These are phyloP conservation scores for Progne subis DNA, from an alignment of 2,113 vertebrate species.

Conservation along the genomic window DNA sequence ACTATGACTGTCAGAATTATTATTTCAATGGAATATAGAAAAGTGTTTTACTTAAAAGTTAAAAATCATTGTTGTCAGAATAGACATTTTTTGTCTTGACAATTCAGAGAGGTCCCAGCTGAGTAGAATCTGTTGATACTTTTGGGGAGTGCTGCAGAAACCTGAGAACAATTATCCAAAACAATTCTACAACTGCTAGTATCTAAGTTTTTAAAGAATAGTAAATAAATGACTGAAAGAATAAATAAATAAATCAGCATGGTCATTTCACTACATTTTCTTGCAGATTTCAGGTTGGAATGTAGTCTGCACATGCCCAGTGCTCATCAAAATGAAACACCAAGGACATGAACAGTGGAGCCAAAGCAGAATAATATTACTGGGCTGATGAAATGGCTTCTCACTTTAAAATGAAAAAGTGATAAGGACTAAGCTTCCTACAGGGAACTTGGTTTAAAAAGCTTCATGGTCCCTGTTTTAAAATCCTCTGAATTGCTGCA, in stretches of 20 bases:
- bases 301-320: accelerated
- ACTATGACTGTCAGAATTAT: background rate
- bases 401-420: background rate
- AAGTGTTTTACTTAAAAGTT: background rate
- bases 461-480: background rate
- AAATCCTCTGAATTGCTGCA: background rate
- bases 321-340: background rate
- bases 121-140: background rate
- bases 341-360: background rate
- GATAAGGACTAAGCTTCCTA: background rate
- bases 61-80: background rate
- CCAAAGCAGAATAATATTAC: background rate
- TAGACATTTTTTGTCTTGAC: background rate
- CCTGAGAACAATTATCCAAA: background rate
- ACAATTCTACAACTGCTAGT: background rate
- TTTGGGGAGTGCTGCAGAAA: background rate
- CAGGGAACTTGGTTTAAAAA: background rate
- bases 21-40: background rate
- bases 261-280: background rate
- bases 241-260: background rate
- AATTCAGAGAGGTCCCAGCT: background rate
- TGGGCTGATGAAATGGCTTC: background rate
- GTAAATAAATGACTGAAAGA: background rate
- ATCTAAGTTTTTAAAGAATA: background rate
- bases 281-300: background rate